Evolutionary conservation across 2,113 vertebrate species (phyloP), one percentile per base, ranked within the genome.

Genomic region (Corapipo altera): DNA sequence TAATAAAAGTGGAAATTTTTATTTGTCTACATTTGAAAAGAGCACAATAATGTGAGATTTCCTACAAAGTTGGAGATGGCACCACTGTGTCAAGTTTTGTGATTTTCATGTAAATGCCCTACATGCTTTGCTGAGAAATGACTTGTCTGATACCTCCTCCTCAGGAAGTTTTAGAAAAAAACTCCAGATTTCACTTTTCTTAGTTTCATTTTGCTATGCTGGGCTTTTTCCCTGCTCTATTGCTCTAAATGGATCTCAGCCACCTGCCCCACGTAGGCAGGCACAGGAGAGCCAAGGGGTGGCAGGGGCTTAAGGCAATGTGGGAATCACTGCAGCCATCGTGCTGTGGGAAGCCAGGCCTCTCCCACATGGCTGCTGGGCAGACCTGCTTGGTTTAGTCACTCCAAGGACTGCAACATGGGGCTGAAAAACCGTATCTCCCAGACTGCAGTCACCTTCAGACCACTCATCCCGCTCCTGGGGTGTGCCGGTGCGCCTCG

Each of bases 401-500:
- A 39, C 1, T 3, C 70, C 3, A 9, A 65, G 65, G 32, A 49
- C 15, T 0, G 4, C 3, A 37, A 5, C 0, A 0, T 20, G 32
- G 9, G 28, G 10, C 35, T 44, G 54, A 65, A 80, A 84, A 81
- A 12, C 46, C 65, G 22, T 70, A 85, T 37, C 22, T 85, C 30
- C 39, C 17, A 74, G 54, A 35, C 24, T 0, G 0, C 22, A 49
- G 30, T 14, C 3, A 1, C 59, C 30, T 61, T 17, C 35, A 27
- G 37, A 48, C n/a, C 10, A 3, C 4, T 26, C 44, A 6, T 76
- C 27, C 49, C 1, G 1, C 21, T 84, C 27, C 35, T 55, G 59
- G 24, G 17, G n/a, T 2, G 6, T 6, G 6, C 24, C 0, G 2
- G 2, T 61, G 28, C 55, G 28, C 26, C 35, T 73, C 1, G 0